Evolutionary conservation across 1,140 invertebrate species (phyloP).

Genomic region (Reticulitermes speratus): DNA sequence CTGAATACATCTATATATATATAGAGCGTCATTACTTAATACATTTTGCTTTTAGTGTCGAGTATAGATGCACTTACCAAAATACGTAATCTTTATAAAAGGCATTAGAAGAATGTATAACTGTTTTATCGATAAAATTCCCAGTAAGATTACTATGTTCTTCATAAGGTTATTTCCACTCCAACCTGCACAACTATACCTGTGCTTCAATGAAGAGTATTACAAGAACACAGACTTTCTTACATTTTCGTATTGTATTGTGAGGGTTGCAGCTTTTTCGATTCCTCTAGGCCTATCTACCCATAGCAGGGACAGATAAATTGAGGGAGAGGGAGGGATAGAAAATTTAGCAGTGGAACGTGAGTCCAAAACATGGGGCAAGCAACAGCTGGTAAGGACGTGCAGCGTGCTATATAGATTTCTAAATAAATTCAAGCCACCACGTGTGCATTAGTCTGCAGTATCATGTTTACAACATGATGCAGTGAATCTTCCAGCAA

Average conservation of each 20-base stretch:
- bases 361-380: conserved; percentile 9
- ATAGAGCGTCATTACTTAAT: too few species aligned
- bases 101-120: too few species aligned
- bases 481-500: not conserved
- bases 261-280: not conserved
- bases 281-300: not conserved
- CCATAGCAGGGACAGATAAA: not conserved
- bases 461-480: not conserved
- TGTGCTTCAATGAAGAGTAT: not conserved
- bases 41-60: too few species aligned
- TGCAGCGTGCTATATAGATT: not conserved
- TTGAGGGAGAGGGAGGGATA: not conserved
- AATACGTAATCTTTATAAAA: too few species aligned
- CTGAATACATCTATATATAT: too few species aligned
- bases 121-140: too few species aligned
- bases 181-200: not conserved
- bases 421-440: not conserved
- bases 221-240: not conserved
- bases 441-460: not conserved
- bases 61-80: too few species aligned
- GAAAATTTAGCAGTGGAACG: not conserved
- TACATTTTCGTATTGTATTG: not conserved
- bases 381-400: not conserved
- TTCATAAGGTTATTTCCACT: not conserved
- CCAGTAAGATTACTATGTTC: not conserved